Base-by-base conservation (phyloP, 1,140 invertebrate genomes). In the Temnothorax nylanderi region DNA sequence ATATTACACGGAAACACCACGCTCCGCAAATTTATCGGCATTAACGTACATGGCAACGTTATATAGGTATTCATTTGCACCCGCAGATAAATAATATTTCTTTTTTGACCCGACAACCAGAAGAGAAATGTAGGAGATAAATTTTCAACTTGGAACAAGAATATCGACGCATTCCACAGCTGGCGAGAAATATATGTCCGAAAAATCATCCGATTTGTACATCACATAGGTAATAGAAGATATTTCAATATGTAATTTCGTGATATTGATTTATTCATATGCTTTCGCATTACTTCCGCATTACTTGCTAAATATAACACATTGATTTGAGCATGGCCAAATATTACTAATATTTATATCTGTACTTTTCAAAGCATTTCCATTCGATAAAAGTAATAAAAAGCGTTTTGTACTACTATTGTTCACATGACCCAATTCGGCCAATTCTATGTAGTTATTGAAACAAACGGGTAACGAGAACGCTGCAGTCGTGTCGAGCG, bases 311-410 rank as follows among this genome's bases (percentile, higher is more conserved):
- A 47, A 44, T n/a, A 7, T 49, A 75, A 84, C 32, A 8, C n/a
- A 49, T 16, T 13, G 37, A 58, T 47, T 54, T 41, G 26, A 26
- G 26, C 26, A 26, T 26, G 1, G 26, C 26, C 8, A 7, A 71
- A 18, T 13, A 3, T 60, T 8, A 58, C 13, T 72, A 47, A 37
- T 49, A 82, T 82, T 62, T 37, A 60, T 49, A 71, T 81, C 60
- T 32, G 7, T 41, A 21, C 10, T 58, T 81, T 80, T 69, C 21
- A 44, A 56, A 56, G 51, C 8, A 32, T 3, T 51, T 67, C 13
- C 6, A 37, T 78, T 37, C 65, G 21, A 71, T 71, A 84, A 62
- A 84, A 75, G 41, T 84, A 84, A 84, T 62, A 84, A 84, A 84
- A 62, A 34, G 16, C 54, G 0, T 47, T 60, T 64, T 54, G 21